A percentile compares a stretch with the other conserved stretches of the same genome.
These are phyloP conservation scores for Colletes gigas DNA, from an alignment of 1,140 invertebrate species.

Conservation along the genomic window DNA sequence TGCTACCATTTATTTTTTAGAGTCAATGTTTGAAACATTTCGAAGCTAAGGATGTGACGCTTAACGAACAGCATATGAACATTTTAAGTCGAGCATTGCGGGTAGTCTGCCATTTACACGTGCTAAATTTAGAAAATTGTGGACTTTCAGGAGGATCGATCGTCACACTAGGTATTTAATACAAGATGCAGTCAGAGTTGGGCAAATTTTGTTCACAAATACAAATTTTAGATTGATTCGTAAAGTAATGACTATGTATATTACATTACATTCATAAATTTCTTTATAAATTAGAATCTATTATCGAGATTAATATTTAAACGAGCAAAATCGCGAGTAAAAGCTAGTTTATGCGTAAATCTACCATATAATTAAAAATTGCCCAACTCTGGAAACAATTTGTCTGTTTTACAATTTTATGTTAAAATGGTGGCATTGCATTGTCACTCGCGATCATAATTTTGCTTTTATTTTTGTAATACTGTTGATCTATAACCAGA, in stretches of 20 bases:
- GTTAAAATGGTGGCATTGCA: not conserved
- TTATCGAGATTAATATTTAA: no score
- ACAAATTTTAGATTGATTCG: no score
- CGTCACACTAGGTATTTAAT: conserved; percentile 84
- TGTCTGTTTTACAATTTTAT: conserved; percentile 1
- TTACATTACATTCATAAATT: no score
- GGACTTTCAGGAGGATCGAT: conserved; percentile 85
- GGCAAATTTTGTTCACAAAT: no score
- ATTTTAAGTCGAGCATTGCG: conserved; percentile 87
- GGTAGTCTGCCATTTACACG: conserved; percentile 85
- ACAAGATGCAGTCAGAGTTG: conserved; percentile 12
- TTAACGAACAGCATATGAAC: conserved; percentile 87
- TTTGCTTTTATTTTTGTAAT: not conserved
- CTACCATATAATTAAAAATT: no score
- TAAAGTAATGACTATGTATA: no score
- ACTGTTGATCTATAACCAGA: conserved; percentile 8
- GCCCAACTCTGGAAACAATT: no score
- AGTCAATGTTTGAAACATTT: conserved; percentile 87
- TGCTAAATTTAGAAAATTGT: conserved; percentile 89
- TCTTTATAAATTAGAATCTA: no score
- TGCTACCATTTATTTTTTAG: conserved; percentile 78
- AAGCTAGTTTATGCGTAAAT: no score
- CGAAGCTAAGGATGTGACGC: conserved; percentile 85
- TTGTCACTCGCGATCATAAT: not conserved
- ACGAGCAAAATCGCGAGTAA: no score